Percentiles rank a stretch among this genome's conserved stretches.
Conservation (phyloP, 2,797 vertebrate species). For the Hoplostethus mediterraneus region DNA sequence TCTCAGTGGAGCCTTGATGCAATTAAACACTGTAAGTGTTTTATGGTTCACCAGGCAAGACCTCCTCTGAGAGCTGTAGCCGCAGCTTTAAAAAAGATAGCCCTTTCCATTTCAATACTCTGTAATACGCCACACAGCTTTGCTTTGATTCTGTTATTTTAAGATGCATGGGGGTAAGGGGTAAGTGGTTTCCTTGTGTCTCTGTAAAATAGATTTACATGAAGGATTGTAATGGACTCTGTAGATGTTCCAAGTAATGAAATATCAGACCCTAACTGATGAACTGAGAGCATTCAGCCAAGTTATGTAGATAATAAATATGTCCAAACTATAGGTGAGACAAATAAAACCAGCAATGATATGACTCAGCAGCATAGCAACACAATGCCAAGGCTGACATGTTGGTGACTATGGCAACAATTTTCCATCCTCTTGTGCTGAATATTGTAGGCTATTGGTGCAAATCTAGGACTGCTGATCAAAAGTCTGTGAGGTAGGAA, state of each 20-base stretch:
- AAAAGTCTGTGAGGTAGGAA: conserved; percentile 18
- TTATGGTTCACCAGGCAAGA: conserved; percentile 41
- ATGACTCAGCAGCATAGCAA: neutral
- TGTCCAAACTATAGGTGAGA: conserved; percentile 5
- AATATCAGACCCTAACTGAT: conserved; percentile 19
- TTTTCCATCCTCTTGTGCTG: neutral
- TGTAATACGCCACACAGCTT: conserved; percentile 22
- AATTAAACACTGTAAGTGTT: conserved; percentile 60
- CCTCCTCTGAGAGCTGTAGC: conserved; percentile 31
- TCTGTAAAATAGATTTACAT: conserved; percentile 10
- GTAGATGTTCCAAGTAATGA: conserved; percentile 11
- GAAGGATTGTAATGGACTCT: conserved; percentile 4
- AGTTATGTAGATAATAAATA: conserved; percentile 4
- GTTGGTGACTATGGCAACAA: neutral
- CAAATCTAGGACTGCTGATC: conserved; percentile 1
- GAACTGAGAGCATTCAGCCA: conserved; percentile 12
- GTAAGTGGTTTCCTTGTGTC: conserved; percentile 17
- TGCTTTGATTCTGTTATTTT: conserved; percentile 24
- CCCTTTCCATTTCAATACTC: conserved; percentile 40
- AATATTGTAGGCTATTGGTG: neutral
- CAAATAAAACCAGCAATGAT: conserved; percentile 25
- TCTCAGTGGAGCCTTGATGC: conserved; percentile 36
- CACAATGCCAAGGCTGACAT: neutral
- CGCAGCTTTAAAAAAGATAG: conserved; percentile 24
- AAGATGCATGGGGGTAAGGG: neutral